Conservation (phyloP, 2,113 vertebrate genomes). For the Anoplopoma fimbria region DNA sequence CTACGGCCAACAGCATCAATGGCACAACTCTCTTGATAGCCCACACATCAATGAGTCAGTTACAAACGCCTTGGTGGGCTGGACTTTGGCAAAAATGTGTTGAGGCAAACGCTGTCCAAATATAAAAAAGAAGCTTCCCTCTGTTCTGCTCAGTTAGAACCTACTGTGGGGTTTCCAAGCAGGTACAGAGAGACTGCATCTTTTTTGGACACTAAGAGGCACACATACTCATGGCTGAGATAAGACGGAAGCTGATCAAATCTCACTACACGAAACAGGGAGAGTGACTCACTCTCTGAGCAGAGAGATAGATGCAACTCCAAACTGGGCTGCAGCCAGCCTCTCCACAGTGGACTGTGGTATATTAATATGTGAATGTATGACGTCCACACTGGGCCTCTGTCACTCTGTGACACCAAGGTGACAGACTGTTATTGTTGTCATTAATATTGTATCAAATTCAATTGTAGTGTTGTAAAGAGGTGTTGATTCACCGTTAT, state of each 20-base stretch:
- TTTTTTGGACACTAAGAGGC: conserved; percentile 83
- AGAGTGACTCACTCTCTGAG: conserved; percentile 79
- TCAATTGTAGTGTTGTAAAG: neutral
- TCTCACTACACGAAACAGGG: conserved; percentile 78
- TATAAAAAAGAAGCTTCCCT: conserved; percentile 74
- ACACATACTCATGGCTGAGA: conserved; percentile 84
- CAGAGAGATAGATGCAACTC: conserved; percentile 82
- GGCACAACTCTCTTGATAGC: conserved; percentile 78
- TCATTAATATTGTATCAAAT: conserved; percentile 38
- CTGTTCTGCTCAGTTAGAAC: conserved; percentile 78
- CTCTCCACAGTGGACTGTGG: conserved; percentile 82
- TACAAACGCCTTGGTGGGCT: conserved; percentile 80
- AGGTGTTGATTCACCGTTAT: neutral
- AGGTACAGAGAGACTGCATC: conserved; percentile 67
- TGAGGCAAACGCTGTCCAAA: conserved; percentile 67
- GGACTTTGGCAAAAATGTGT: conserved; percentile 75
- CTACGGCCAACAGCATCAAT: conserved; percentile 74
- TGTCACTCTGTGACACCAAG: conserved; percentile 58
- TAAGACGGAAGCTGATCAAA: conserved; percentile 83
- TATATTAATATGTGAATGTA: conserved; percentile 76
- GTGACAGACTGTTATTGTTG: conserved; percentile 80
- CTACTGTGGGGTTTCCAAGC: conserved; percentile 72
- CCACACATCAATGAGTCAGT: conserved; percentile 80
- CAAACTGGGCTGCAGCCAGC: conserved; percentile 82
- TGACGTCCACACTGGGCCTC: conserved; percentile 78